phyloP scores from a whole-genome alignment of 2,113 vertebrate species.

The Ivindomyrus marchei region DNA sequence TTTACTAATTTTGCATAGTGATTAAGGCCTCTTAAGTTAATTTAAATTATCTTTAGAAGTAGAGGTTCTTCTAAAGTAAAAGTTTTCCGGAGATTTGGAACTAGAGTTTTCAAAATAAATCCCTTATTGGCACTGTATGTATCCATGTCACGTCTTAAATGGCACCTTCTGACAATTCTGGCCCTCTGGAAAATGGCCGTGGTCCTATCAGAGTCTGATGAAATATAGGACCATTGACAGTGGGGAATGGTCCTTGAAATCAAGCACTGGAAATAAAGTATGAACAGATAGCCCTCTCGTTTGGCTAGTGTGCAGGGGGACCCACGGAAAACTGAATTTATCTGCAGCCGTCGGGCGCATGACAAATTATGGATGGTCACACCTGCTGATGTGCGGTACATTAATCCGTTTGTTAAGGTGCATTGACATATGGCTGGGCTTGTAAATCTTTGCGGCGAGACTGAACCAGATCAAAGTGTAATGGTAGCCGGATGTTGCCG shows the following conservation, averaged over 20 bases:
- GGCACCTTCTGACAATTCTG: neutral
- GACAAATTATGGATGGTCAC: neutral
- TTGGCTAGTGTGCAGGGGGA: neutral
- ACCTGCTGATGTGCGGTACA: neutral
- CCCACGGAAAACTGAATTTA: neutral
- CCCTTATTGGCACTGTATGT: neutral
- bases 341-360: neutral
- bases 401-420: conserved; percentile 3
- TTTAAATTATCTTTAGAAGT: neutral
- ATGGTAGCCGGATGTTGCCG: neutral
- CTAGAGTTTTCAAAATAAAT: neutral
- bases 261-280: neutral
- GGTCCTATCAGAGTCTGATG: conserved; percentile 1
- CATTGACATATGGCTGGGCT: neutral
- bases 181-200: neutral
- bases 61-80: neutral
- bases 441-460: neutral
- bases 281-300: neutral
- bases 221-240: conserved; percentile 1
- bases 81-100: neutral
- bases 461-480: neutral
- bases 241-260: neutral
- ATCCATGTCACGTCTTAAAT: neutral
- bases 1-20: neutral
- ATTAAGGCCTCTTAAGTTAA: neutral